phyloP scores from a whole-genome alignment of 1,140 invertebrate species.

The Ips typographus region DNA sequence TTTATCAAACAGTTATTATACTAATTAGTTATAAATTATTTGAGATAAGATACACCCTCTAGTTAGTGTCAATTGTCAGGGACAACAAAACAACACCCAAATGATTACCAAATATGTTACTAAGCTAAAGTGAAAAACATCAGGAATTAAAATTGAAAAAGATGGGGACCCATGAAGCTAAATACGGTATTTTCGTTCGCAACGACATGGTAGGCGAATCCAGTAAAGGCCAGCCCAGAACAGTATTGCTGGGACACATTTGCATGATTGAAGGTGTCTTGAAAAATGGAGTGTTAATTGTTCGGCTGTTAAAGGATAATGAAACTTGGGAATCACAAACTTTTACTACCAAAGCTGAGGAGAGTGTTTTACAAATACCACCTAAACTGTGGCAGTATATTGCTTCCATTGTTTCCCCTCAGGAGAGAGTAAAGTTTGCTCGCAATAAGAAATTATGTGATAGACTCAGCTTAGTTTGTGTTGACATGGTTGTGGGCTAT shows the following conservation, averaged over 20 bases:
- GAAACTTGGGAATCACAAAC: slow-evolving; percentile 44
- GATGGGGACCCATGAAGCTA: slow-evolving; percentile 41
- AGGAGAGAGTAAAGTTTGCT: slow-evolving; percentile 56
- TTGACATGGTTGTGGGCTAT: slow-evolving; percentile 49
- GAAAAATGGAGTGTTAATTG: slow-evolving; percentile 31
- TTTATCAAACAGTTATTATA: no score
- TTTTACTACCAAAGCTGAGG: slow-evolving; percentile 38
- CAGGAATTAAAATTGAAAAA: slow-evolving; percentile 8
- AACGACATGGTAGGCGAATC: slow-evolving; percentile 43
- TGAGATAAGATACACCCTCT: no score
- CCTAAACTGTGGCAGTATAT: slow-evolving; percentile 55
- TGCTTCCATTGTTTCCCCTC: slow-evolving; percentile 53
- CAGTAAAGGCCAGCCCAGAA: slow-evolving; percentile 30
- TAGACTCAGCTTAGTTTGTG: slow-evolving; percentile 49
- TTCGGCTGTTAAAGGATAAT: slow-evolving; percentile 45
- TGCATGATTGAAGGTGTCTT: slow-evolving; percentile 44
- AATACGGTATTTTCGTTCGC: slow-evolving; percentile 44
- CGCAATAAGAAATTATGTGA: slow-evolving; percentile 53
- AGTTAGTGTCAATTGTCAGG: neutral
- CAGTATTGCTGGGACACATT: slow-evolving; percentile 46
- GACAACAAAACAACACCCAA: neutral
- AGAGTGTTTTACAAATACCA: slow-evolving; percentile 33
- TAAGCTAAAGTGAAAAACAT: neutral
- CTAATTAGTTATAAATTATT: no score
- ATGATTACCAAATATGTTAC: neutral